phyloP scores from a whole-genome alignment of 1,140 invertebrate species.

The Ceratina calcarata region DNA sequence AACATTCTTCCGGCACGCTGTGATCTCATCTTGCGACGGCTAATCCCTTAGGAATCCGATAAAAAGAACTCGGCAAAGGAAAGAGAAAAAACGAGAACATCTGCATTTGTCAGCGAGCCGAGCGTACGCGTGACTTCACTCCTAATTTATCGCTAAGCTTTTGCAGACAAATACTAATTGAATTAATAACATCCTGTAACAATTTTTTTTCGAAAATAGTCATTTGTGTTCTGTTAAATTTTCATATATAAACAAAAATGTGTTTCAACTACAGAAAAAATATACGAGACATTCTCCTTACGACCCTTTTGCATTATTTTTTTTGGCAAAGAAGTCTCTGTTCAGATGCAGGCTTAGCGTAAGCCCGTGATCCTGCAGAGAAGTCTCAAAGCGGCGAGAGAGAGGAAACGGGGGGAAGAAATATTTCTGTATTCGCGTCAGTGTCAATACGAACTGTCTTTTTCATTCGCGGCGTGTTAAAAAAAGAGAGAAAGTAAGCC shows the following conservation, averaged over 20 bases:
- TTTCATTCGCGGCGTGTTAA: slow-evolving; percentile 25
- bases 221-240: no score
- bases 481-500: slow-evolving; percentile 32
- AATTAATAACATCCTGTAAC: no score
- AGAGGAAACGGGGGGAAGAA: neutral
- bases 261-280: no score
- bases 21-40: slow-evolving; percentile 32
- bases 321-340: no score
- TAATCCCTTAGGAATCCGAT: slow-evolving; percentile 60
- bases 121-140: neutral
- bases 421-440: slow-evolving; percentile 49
- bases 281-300: no score
- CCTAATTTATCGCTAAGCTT: neutral
- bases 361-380: no score
- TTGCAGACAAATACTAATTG: neutral
- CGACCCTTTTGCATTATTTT: no score
- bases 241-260: no score
- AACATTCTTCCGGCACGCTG: slow-evolving; percentile 11
- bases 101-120: slow-evolving; percentile 9
- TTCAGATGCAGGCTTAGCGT: no score
- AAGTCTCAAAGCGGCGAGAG: no score
- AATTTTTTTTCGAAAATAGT: neutral
- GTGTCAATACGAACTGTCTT: slow-evolving; percentile 54
- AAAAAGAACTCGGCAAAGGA: slow-evolving; percentile 1
- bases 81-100: slow-evolving; percentile 6